Conservation (phyloP, 2,888 invertebrate genomes). For the Drosophila cracens region DNA sequence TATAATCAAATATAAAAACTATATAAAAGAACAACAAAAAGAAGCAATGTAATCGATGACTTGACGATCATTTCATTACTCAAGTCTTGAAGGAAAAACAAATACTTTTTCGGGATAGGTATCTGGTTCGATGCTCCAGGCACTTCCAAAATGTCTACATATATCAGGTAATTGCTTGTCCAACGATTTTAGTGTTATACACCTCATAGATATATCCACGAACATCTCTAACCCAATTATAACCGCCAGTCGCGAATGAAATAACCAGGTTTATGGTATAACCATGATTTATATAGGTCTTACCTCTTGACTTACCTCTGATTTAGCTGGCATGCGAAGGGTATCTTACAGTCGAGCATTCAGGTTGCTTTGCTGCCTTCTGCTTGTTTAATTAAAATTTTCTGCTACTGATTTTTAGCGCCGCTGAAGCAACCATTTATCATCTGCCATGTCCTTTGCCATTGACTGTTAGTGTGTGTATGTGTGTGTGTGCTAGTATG, state of each 20-base stretch:
- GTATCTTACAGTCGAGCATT: slow-evolving; percentile 9
- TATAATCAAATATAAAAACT: not conserved
- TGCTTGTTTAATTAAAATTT: slow-evolving; percentile 62
- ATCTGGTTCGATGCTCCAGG: not conserved
- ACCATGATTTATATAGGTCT: not conserved
- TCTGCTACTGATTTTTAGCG: slow-evolving; percentile 72
- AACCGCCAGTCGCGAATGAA: not conserved
- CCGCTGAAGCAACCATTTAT: slow-evolving; percentile 64
- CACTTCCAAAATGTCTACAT: not conserved
- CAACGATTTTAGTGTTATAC: not conserved
- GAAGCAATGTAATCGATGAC: not conserved
- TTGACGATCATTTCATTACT: not conserved
- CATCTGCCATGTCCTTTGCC: slow-evolving; percentile 49
- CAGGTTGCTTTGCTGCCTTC: not conserved
- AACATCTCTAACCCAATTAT: not conserved
- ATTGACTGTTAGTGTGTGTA: slow-evolving; percentile 12
- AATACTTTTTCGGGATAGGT: not conserved
- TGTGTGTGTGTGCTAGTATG: slow-evolving; percentile 3
- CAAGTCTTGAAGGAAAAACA: too few species aligned
- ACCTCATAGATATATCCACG: not conserved
- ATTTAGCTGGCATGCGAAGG: not conserved
- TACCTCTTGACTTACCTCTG: not conserved
- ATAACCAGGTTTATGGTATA: not conserved
- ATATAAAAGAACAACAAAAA: not conserved
- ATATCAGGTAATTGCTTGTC: not conserved